phyloP scores from a whole-genome alignment of 23 tunicate species.

The Oikopleura vanhoeffeni region DNA sequence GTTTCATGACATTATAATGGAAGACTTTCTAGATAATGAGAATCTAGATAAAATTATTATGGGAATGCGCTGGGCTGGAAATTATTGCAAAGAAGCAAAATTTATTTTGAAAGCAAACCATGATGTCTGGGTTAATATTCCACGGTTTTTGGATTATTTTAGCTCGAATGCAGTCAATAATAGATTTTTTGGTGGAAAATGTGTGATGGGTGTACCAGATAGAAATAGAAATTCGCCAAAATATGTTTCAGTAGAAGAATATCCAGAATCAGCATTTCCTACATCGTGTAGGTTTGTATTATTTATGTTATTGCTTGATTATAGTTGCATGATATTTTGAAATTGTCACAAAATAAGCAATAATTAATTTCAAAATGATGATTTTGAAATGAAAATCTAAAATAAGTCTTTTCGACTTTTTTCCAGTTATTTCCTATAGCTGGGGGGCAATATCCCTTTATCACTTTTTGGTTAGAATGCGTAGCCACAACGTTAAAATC shows the following conservation, averaged over 20 bases:
- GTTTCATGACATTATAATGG: background rate
- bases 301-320: too few species aligned
- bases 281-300: background rate
- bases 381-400: too few species aligned
- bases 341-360: too few species aligned
- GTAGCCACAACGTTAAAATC: too few species aligned
- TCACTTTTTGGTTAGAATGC: too few species aligned
- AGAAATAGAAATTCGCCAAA: background rate
- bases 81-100: background rate
- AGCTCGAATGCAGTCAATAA: background rate
- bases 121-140: constrained; percentile 8
- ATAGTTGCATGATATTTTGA: too few species aligned
- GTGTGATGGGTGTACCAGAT: background rate
- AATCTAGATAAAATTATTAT: background rate
- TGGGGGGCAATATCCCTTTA: too few species aligned
- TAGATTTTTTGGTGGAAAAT: background rate
- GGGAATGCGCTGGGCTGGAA: constrained; percentile 7
- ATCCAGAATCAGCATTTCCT: background rate
- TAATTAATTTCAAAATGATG: too few species aligned
- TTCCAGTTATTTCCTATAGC: too few species aligned
- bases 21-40: background rate
- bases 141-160: background rate
- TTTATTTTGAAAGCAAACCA: background rate
- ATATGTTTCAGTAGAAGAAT: constrained; percentile 6
- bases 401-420: too few species aligned